Base-by-base conservation (phyloP, 1,140 invertebrate genomes). In the Drosophila lini region DNA sequence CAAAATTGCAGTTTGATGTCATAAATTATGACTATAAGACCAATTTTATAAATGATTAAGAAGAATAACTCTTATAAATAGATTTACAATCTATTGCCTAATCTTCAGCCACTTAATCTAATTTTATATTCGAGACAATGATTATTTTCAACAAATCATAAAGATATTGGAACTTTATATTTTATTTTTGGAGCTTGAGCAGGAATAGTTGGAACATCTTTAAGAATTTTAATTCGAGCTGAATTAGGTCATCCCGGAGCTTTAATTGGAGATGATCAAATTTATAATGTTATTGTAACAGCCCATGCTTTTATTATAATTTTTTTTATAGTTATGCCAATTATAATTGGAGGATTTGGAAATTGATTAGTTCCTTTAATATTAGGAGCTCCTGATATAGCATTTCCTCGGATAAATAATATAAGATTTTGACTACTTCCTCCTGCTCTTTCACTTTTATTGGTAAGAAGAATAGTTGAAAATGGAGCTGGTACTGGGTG, bases 261-360 rank as follows among this genome's bases (percentile, higher is more conserved):
- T 47, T 93, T 95, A 90, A 94, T 96, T 92, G 93, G 93, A 41
- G 93, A 96, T 93, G 94, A 95, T 86, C 94, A 96, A 93, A 94
- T 95, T 92, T 96, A 96, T 94, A 96, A 96, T 93, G 93, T 94
- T 61, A 93, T 96, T 92, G 94, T 96, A 19, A 96, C 95, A 10
- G 93, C 93, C 7, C 95, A 97, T 93, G 96, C 95, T 68, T 95
- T 96, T 93, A 90, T 96, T 78, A 96, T 96, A 94, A 95, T 96
- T 95, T 96, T 96, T 80, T 93, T 96, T 93, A 95, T 96, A 93
- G 94, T 96, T 65, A 96, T 96, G 93, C 95, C 95, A 53, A 93
- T 95, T 92, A 94, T 96, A 94, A 95, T 97, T 94, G 96, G 95
- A 47, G 95, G 95, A 79, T 96, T 96, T 94, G 95, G 95, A 76